Evolutionary conservation across 2,797 vertebrate genomes (phyloP).

Genomic region (Morelia viridis): DNA sequence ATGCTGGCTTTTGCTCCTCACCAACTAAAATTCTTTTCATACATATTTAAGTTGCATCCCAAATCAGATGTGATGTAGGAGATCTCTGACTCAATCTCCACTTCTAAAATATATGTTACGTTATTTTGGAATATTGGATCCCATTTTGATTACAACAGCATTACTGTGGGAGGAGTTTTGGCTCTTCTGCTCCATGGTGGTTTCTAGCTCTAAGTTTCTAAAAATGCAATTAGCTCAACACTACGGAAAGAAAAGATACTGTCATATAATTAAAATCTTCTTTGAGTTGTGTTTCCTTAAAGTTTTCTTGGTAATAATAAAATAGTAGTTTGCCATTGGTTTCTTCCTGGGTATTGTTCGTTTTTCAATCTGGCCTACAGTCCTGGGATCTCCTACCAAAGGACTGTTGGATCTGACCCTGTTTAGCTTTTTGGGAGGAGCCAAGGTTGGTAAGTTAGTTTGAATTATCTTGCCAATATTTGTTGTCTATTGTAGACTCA

Average conservation of each 20-base stretch:
- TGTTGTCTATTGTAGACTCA: not conserved
- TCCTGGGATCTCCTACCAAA: not conserved
- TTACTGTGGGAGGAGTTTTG: not conserved
- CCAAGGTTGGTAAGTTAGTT: not conserved
- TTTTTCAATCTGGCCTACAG: not conserved
- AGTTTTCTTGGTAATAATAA: not conserved
- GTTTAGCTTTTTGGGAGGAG: not conserved
- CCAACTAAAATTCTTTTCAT: not conserved
- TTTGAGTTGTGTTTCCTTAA: not conserved
- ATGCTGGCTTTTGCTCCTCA: not conserved
- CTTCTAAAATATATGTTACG: not conserved
- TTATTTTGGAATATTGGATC: not conserved
- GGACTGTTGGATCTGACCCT: not conserved
- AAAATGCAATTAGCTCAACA: not conserved
- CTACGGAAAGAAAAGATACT: too few species aligned
- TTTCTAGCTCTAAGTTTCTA: not conserved
- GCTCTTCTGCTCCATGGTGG: not conserved
- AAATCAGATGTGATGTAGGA: not conserved
- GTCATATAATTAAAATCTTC: not conserved
- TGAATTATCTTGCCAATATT: not conserved
- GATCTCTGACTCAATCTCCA: not conserved
- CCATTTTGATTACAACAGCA: not conserved
- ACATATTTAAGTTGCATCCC: not conserved
- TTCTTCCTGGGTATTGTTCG: not conserved
- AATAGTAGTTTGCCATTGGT: not conserved